Conservation (phyloP, 2,797 vertebrate genomes). For the Lepilemur ruficaudatus region DNA sequence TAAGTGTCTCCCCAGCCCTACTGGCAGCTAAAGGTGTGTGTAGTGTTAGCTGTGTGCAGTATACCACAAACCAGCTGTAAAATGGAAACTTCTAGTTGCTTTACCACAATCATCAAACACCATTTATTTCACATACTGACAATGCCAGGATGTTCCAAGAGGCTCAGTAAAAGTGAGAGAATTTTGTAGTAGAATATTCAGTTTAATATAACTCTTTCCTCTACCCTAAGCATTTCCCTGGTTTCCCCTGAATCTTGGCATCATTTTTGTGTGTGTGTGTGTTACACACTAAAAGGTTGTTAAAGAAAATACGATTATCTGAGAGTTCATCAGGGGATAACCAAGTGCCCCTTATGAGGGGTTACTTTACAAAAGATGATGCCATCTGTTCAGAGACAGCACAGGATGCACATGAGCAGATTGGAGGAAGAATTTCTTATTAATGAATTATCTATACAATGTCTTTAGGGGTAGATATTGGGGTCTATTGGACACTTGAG, state of each 20-base stretch:
- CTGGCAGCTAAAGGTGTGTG: background rate
- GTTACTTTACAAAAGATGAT: background rate
- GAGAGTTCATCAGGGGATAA: background rate
- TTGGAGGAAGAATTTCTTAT: background rate
- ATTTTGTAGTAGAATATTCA: slow-evolving; percentile 12
- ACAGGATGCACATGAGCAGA: background rate
- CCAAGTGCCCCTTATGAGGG: background rate
- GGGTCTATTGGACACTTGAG: background rate
- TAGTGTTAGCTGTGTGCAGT: background rate
- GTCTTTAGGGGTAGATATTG: background rate
- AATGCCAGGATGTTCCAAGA: background rate
- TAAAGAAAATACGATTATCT: background rate
- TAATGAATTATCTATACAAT: background rate
- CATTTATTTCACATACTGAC: background rate
- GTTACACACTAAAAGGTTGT: background rate
- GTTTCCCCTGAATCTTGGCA: background rate
- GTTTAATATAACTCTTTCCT: background rate
- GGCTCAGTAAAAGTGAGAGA: background rate
- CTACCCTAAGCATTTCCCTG: background rate
- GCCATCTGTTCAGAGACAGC: background rate
- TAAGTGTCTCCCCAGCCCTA: background rate
- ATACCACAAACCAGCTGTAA: background rate
- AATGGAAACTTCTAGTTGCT: background rate
- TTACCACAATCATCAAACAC: background rate
- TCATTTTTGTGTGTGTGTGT: background rate